Percentiles rank a stretch among this genome's conserved stretches.
Conservation (phyloP, 2,113 vertebrate genomes). For the Anser cygnoides region DNA sequence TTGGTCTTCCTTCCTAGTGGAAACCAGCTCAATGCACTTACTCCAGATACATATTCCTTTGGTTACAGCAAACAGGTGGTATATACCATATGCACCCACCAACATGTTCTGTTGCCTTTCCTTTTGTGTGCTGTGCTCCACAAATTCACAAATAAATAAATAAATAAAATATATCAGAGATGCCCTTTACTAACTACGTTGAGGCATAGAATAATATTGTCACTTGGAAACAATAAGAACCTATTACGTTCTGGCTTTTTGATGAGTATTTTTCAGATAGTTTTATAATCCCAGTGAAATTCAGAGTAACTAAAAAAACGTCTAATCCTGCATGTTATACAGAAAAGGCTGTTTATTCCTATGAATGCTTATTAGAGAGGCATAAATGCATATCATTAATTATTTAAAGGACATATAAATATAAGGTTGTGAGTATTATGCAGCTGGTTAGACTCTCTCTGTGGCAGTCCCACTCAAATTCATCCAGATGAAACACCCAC, state of each 20-base stretch:
- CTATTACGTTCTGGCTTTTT: background rate
- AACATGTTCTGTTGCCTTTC: background rate
- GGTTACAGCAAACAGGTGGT: background rate
- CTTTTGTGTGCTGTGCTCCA: background rate
- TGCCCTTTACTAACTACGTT: background rate
- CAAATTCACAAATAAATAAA: background rate
- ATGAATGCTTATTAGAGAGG: background rate
- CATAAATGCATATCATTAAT: background rate
- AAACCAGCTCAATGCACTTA: background rate
- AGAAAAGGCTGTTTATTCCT: background rate
- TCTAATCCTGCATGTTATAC: background rate
- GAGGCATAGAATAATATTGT: background rate
- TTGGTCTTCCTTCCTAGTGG: background rate
- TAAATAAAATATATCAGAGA: background rate
- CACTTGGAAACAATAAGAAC: background rate
- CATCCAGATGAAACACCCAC: conserved; percentile 17
- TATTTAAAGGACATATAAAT: background rate
- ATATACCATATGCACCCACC: background rate
- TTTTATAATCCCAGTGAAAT: background rate
- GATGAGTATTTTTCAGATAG: background rate
- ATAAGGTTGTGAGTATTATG: background rate
- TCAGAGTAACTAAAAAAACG: background rate
- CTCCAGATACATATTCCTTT: background rate
- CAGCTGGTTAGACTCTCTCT: background rate
- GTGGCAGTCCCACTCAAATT: background rate